Conservation (phyloP, 2,797 vertebrate genomes). For the Cercopithecus neglectus region DNA sequence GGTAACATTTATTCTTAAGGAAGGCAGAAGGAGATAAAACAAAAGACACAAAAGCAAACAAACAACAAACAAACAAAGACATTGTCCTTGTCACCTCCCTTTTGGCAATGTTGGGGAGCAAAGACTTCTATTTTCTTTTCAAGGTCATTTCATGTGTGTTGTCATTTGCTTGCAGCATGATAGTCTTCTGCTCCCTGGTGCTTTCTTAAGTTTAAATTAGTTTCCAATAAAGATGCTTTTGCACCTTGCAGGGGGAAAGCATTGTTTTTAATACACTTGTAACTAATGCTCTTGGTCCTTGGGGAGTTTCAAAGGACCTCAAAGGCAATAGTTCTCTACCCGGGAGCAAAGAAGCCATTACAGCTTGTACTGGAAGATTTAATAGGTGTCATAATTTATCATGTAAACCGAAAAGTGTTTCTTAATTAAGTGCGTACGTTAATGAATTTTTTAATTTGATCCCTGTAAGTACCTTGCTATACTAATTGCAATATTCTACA, state of each 20-base stretch:
- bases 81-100: not conserved
- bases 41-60: slow-evolving; percentile 17
- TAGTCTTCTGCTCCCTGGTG: slow-evolving; percentile 51
- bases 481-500: slow-evolving; percentile 99
- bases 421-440: slow-evolving; percentile 99
- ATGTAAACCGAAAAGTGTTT: slow-evolving; percentile 99
- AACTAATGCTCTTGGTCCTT: slow-evolving; percentile 87
- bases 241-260: slow-evolving; percentile 57
- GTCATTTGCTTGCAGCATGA: slow-evolving; percentile 19
- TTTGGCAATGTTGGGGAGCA: not conserved
- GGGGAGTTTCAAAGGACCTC: slow-evolving; percentile 90
- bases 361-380: slow-evolving; percentile 96
- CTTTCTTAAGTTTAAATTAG: slow-evolving; percentile 78
- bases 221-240: slow-evolving; percentile 66
- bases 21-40: not conserved
- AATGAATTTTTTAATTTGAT: slow-evolving; percentile 99
- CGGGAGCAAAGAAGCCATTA: slow-evolving; percentile 97
- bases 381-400: slow-evolving; percentile 99
- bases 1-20: not conserved
- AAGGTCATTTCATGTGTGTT: slow-evolving; percentile 80
- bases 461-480: slow-evolving; percentile 99
- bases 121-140: slow-evolving; percentile 50
- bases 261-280: slow-evolving; percentile 88
- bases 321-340: slow-evolving; percentile 92
- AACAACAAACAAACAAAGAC: not conserved